Evolutionary conservation across 2,888 invertebrate species (phyloP), one percentile per base, ranked within the genome.

Genomic region (Drosophila rubida): DNA sequence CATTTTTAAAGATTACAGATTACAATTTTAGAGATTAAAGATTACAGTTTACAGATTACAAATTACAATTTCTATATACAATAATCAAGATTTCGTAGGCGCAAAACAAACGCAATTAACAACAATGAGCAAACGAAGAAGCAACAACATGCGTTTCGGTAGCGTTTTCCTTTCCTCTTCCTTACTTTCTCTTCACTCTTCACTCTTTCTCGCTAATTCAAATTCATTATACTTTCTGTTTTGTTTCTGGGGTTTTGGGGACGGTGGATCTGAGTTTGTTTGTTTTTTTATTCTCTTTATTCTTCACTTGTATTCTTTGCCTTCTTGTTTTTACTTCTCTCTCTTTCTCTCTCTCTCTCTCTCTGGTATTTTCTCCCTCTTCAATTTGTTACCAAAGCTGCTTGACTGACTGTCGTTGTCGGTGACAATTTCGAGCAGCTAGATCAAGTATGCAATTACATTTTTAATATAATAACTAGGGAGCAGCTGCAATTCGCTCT

Each of bases 391-490:
- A 13, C 19, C 60, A 55, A 48, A 48, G 42, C n/a, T 35, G 30
- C 39, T 49, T 23, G 45, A 30, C 1, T 39, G 13, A 37, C 9
- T 30, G 19, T 27, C 51, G 39, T 5, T 16, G n/a, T 6, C 9
- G 14, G 14, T 14, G 39, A 57, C 16, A 39, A 13, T 13, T 55
- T 55, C 32, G 25, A 54, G 42, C 44, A 22, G 13, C 53, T 19
- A 57, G 27, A 53, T 41, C 60, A 68, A 58, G 44, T 62, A 42
- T 61, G 35, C 71, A 72, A 64, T 63, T 83, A 59, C 46, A 70
- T 51, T 60, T 63, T 68, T 55, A 69, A 73, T 63, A 62, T 72
- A 55, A 78, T 81, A 87, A 78, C 81, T 87, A 75, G 65, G 41
- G 49, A 63, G 61, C 48, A 51, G 39, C 46, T 55, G 57, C 41